Base-by-base conservation (phyloP, 1,140 invertebrate genomes). In the Tetramorium parvispinum region DNA sequence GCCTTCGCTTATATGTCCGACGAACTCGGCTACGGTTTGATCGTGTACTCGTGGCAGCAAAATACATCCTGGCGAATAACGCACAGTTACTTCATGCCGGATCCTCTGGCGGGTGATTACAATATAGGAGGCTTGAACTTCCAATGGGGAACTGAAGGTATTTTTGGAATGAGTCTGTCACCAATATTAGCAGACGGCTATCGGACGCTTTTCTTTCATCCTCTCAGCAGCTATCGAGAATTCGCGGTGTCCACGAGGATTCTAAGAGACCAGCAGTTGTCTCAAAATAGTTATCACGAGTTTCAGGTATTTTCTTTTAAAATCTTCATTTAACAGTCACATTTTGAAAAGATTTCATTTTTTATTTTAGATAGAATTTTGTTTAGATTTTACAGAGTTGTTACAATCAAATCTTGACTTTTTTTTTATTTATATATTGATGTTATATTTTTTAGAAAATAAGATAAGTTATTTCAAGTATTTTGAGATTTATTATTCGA, bases 1-100 rank as follows among this genome's bases (percentile, higher is more conserved):
- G 96, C 97, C 0, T 97, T 96, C 90, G 97, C 97, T 2, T 98
- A 98, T 89, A 97, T 98, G 93, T 97, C 97, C 0, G 97, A 98
- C 91, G 97, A 98, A 93, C 94, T 98, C 1, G 97, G 97, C 18
- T 98, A 98, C 89, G 97, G 97, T 1, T 92, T 98, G 2, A 97
- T 98, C 51, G 96, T 97, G 3, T 98, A 98, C 92, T 97, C 97
- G 0, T 97, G 97, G 96, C 95, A 96, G 88, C 93, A 96, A 81
- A 97, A 98, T 92, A 96, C 96, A 86, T 98, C 97, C 1, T 98
- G 97, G 97, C 96, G 97, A 85, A 96, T 97, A 88, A 95, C 95
- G 1, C 97, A 98, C 89, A 97, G 97, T 71, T 98, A 96, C 93
- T 98, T 98, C 93, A 96, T 97, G 94, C 97, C 97, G 0, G 97